Conservation (phyloP, 2,888 invertebrate genomes). For the Macaria liturata region DNA sequence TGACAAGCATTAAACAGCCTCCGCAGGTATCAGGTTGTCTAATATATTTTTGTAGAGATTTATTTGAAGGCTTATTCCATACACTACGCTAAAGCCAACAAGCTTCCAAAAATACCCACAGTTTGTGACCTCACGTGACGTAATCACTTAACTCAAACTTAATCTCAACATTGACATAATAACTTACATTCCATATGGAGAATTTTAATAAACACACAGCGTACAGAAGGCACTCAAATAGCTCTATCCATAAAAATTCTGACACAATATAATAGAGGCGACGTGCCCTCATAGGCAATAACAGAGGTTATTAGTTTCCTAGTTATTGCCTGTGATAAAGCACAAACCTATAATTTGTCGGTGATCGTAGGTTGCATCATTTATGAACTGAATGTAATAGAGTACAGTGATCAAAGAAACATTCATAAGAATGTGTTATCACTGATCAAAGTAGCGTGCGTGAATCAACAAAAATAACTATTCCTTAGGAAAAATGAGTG, state of each 20-base stretch:
- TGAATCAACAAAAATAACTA: too few species aligned
- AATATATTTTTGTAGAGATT: too few species aligned
- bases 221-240: constrained; percentile 15
- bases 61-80: too few species aligned
- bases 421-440: too few species aligned
- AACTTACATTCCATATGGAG: constrained; percentile 13
- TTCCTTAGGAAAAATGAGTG: too few species aligned
- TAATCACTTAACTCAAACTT: constrained; percentile 2
- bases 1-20: constrained; percentile 2
- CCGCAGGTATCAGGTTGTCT: too few species aligned
- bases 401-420: neutral
- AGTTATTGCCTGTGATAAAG: constrained; percentile 16
- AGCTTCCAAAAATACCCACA: too few species aligned
- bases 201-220: constrained; percentile 21
- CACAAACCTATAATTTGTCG: neutral
- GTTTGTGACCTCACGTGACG: constrained; percentile 4
- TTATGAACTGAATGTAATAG: neutral
- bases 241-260: constrained; percentile 22
- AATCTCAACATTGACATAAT: constrained; percentile 6
- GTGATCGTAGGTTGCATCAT: too few species aligned
- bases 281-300: constrained; percentile 17
- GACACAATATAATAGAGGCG: constrained; percentile 19
- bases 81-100: too few species aligned
- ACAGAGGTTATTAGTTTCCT: constrained; percentile 19
- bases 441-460: too few species aligned